Percentiles rank a stretch among this genome's conserved stretches.
Conservation (phyloP, 1,140 invertebrate genomes). For the Ericerus pela region DNA sequence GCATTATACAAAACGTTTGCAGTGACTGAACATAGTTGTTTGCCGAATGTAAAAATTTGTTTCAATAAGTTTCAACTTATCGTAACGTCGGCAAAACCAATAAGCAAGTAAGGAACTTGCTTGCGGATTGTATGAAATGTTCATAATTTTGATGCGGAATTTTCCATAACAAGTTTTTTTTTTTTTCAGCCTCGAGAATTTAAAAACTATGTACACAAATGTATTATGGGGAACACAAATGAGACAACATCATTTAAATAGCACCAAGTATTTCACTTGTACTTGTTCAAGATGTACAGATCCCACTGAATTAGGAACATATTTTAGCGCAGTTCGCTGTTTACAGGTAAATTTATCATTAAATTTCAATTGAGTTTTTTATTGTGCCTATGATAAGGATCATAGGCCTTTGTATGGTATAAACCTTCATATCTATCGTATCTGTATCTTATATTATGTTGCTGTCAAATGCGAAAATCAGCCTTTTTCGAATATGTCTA, state of each 20-base stretch:
- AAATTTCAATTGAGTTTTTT: too few relatives aligned
- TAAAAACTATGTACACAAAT: constrained; percentile 70
- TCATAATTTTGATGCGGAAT: not conserved
- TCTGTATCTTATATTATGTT: too few relatives aligned
- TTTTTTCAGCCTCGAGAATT: constrained; percentile 42
- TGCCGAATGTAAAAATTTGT: constrained; percentile 55
- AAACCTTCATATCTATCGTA: too few relatives aligned
- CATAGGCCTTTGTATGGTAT: too few relatives aligned
- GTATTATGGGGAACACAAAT: constrained; percentile 67
- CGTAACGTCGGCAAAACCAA: constrained; percentile 44
- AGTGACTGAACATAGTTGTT: constrained; percentile 58
- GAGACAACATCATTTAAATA: constrained; percentile 55
- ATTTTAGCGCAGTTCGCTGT: constrained; percentile 57
- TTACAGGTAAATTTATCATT: not conserved
- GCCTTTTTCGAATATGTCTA: too few relatives aligned
- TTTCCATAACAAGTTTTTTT: not conserved
- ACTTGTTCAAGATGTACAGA: constrained; percentile 55
- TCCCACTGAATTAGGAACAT: constrained; percentile 58
- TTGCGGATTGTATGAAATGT: not conserved
- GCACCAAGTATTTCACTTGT: constrained; percentile 69
- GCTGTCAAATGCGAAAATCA: too few relatives aligned
- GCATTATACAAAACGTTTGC: constrained; percentile 52
- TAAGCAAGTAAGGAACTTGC: constrained; percentile 39
- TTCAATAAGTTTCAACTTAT: constrained; percentile 41
- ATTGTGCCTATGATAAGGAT: too few relatives aligned